phyloP scores from a whole-genome alignment of 2,888 invertebrate species.

The Saturnia japonica region DNA sequence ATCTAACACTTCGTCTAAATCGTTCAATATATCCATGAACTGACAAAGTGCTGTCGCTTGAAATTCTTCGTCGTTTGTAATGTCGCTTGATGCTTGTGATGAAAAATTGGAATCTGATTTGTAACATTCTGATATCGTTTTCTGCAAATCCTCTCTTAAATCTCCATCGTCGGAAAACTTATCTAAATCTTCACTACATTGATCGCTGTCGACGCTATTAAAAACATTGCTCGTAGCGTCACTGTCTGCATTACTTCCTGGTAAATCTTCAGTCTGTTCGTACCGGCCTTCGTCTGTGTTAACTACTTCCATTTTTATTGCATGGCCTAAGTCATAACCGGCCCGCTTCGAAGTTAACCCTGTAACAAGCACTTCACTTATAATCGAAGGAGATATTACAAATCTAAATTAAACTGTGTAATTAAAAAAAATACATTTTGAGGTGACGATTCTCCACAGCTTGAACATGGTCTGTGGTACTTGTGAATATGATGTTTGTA shows the following conservation, averaged over 20 bases:
- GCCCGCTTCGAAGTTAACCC: conserved; percentile 64
- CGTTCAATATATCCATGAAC: conserved; percentile 81
- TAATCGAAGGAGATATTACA: conserved; percentile 26
- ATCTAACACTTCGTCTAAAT: conserved; percentile 82
- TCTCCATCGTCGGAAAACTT: conserved; percentile 68
- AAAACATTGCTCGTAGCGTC: conserved; percentile 63
- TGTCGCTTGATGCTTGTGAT: conserved; percentile 66
- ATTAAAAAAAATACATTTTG: conserved; percentile 52
- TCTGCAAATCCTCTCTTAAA: conserved; percentile 70
- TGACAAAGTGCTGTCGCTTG: conserved; percentile 76
- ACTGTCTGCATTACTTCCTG: conserved; percentile 64
- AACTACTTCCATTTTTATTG: conserved; percentile 76
- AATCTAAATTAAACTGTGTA: conserved; percentile 26
- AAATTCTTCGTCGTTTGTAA: conserved; percentile 75
- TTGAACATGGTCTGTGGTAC: conserved; percentile 57
- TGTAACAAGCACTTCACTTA: conserved; percentile 54
- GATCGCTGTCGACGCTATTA: conserved; percentile 60
- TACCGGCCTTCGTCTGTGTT: conserved; percentile 68
- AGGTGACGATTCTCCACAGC: conserved; percentile 64
- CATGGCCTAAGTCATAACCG: conserved; percentile 74
- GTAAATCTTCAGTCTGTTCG: conserved; percentile 63
- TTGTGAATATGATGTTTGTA: conserved; percentile 36
- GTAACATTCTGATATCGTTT: conserved; percentile 73
- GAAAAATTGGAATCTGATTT: conserved; percentile 73
- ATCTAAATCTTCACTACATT: conserved; percentile 56